Conservation (phyloP, 53 echinoderm and acorn worm genomes). For the Crossaster papposus region DNA sequence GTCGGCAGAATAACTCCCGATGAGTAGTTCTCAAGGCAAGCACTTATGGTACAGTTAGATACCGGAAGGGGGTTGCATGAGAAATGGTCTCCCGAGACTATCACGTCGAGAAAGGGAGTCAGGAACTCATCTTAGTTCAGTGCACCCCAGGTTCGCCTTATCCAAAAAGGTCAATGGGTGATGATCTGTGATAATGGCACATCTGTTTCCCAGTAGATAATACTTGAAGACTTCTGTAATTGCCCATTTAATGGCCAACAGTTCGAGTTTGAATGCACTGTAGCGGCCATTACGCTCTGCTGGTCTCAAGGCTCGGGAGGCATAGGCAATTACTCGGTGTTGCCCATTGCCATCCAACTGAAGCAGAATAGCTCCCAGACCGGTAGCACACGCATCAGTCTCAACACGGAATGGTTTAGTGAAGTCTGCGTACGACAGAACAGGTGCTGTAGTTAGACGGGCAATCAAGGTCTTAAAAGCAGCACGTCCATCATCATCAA, state of each 20-base stretch:
- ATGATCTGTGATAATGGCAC: conserved; percentile 56
- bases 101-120: conserved; percentile 31
- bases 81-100: background rate
- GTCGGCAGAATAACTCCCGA: background rate
- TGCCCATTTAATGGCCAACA: conserved; percentile 61
- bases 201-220: conserved; percentile 30
- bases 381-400: conserved; percentile 50
- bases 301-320: conserved; percentile 25
- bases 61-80: background rate
- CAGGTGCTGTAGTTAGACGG: conserved; percentile 43
- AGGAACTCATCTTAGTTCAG: conserved; percentile 52
- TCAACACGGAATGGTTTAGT: conserved; percentile 36
- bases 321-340: conserved; percentile 46
- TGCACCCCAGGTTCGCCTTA: conserved; percentile 55
- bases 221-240: conserved; percentile 29
- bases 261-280: conserved; percentile 62
- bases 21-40: background rate
- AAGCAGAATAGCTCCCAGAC: conserved; percentile 40
- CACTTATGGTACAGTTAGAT: background rate
- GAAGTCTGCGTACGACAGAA: conserved; percentile 60
- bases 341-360: conserved; percentile 15
- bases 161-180: conserved; percentile 44
- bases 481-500: background rate
- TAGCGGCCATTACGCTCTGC: conserved; percentile 52
- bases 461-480: conserved; percentile 52